Evolutionary conservation across 2,113 vertebrate genomes (phyloP).

Genomic region (Hemiprocne comata): DNA sequence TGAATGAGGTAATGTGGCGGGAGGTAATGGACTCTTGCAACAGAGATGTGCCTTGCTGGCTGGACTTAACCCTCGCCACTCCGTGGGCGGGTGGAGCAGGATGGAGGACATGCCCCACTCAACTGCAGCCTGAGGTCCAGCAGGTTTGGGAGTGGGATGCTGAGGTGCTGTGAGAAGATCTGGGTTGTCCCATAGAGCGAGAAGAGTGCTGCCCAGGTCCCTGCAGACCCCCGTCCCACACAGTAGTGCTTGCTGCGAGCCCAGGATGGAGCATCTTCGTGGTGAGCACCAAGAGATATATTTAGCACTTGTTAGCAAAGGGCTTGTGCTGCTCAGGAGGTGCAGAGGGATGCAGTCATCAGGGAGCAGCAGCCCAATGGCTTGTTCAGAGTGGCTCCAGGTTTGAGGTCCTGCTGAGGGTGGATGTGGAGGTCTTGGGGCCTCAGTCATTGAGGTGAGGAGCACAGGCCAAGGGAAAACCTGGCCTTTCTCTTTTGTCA

Average conservation of each 20-base stretch:
- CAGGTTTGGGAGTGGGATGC: background rate
- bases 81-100: background rate
- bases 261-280: background rate
- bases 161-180: background rate
- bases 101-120: fast-evolving
- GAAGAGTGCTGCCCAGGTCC: fast-evolving
- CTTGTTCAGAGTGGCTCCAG: fast-evolving
- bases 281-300: background rate
- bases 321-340: background rate
- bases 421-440: background rate
- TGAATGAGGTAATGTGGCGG: slow-evolving; percentile 93
- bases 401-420: background rate
- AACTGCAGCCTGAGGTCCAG: fast-evolving
- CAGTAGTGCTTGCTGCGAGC: background rate
- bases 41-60: slow-evolving; percentile 83
- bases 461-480: background rate
- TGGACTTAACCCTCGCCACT: slow-evolving; percentile 79
- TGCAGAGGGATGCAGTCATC: fast-evolving
- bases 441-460: background rate
- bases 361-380: fast-evolving
- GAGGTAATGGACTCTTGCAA: slow-evolving; percentile 95
- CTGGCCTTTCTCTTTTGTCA: fast-evolving
- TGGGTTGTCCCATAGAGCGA: fast-evolving
- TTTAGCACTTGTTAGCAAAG: fast-evolving
- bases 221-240: fast-evolving